phyloP scores from a whole-genome alignment of 2,888 invertebrate genomes.

The Harpalus rufipes region DNA sequence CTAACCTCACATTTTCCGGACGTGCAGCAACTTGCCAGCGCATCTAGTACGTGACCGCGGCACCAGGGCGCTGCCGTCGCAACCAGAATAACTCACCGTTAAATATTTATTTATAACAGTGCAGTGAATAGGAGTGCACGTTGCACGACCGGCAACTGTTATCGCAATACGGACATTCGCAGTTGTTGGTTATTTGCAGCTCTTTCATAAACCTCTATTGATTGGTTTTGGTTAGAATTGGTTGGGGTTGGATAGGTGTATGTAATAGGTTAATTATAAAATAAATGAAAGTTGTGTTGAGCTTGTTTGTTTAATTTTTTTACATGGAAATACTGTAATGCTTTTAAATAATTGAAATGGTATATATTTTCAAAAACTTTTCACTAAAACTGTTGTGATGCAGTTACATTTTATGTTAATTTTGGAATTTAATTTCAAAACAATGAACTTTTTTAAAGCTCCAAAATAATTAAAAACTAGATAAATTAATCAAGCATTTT shows the following conservation, averaged over 20 bases:
- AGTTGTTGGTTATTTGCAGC: not conserved
- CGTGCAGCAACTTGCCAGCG: conserved; percentile 27
- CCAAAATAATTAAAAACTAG: too few species aligned
- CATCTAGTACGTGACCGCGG: conserved; percentile 28
- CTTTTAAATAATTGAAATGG: not conserved
- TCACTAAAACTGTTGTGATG: not conserved
- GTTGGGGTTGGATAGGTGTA: not conserved
- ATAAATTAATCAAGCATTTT: too few species aligned
- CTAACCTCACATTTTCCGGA: conserved; percentile 41
- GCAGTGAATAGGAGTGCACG: conserved; percentile 8
- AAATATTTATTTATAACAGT: conserved; percentile 34
- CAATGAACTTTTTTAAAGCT: not conserved
- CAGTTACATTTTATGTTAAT: not conserved
- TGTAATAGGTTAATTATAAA: conserved; percentile 18
- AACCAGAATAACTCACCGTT: conserved; percentile 17
- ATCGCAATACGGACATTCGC: conserved; percentile 19
- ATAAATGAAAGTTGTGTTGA: not conserved
- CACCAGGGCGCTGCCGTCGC: not conserved
- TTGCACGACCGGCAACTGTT: conserved; percentile 6
- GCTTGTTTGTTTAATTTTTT: not conserved
- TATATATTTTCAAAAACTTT: not conserved
- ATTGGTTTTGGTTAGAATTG: not conserved
- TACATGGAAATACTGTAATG: not conserved
- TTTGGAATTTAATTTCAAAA: not conserved
- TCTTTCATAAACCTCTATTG: not conserved